Evolutionary conservation across 2,888 invertebrate species (phyloP), one percentile per base, ranked within the genome.

Genomic region (Noctua fimbriata): DNA sequence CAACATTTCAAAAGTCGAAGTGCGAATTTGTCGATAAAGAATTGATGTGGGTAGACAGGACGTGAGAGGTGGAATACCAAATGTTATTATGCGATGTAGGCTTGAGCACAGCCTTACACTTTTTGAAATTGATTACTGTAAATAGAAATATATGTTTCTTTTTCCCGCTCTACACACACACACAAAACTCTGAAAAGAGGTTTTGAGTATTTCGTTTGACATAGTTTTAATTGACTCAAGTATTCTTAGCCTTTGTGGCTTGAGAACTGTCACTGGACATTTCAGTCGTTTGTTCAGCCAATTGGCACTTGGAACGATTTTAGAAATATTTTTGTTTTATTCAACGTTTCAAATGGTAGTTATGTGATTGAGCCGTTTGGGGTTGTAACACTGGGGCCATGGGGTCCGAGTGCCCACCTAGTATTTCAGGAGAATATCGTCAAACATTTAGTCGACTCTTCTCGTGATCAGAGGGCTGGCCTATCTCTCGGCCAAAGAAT

Each of bases 211-310:
- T 52, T 52, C 72, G 52, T 28, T 63, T 79, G 21, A 24, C n/a
- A 28, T 9, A 44, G 32, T 28, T 79, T 72, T 81, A 81, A 79
- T 81, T 81, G 49, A 28, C 52, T 18, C 49, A 10, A 81, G 72
- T 63, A 24, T 52, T 63, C 32, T 52, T 63, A 10, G 49, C 21
- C 49, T 79, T 49, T 72, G 81, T 72, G 60, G 4, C 21, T 32
- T 32, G 49, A 18, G 49, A 21, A 28, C 28, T 16, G 1, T 60
- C n/a, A 44, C 44, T 44, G 44, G 44, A 44, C 44, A 44, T 44
- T 10, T 44, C 28, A 49, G 9, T 24, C n/a, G 49, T 63, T 72
- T 7, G 18, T 47, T 55, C 28, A 79, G 36, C 5, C 3, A 6
- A n/a, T 6, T 1, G 21, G n/a, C 24, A 52, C 24, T 32, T 70